Base-by-base conservation (phyloP, 2,113 vertebrate species). In the Eulacestoma nigropectus region DNA sequence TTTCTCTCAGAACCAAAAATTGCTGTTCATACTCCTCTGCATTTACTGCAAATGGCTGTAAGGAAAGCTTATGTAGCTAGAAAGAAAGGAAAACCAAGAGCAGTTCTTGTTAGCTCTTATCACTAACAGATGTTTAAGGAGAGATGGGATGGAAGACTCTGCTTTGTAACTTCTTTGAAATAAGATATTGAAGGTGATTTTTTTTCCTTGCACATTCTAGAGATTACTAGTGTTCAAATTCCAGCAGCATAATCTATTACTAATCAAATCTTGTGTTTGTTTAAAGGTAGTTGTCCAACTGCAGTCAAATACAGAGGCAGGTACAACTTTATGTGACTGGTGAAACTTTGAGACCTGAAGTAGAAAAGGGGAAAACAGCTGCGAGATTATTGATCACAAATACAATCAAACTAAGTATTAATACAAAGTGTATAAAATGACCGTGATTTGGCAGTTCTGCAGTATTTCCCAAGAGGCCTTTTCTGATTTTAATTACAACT, bases 101-200 rank as follows among this genome's bases (percentile, higher is more conserved):
- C 88, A 88, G 86, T 80, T 91, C 59, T 82, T 95, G 69, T 87
- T 75, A 86, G 68, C 69, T 72, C 63, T 82, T 93, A 65, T 77
- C 79, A 64, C 30, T 89, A 52, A 60, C 22, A 33, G 35, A 39
- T 57, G 60, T 82, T 87, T 90, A 49, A 82, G 91, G 74, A 68
- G 74, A 81, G 90, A 93, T 77, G 62, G 41, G 30, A 77, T 70
- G 81, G 78, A 56, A 95, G 93, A 93, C 21, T 67, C 50, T 78
- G 37, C 56, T 78, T 90, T 64, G 13, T 79, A 90, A 78, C 26
- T 74, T 11, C 74, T 78, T 85, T 95, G 47, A 91, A 93, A 69
- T 67, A 62, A 95, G 76, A 53, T 73, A 25, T 27, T 84, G 52
- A 78, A 84, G n/a, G 33, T 65, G 26, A 17, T 69, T 53, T 57